Percentiles rank a stretch among this genome's conserved stretches.
phyloP scores from a whole-genome alignment of 2,113 vertebrate species.

The Aptenodytes forsteri region DNA sequence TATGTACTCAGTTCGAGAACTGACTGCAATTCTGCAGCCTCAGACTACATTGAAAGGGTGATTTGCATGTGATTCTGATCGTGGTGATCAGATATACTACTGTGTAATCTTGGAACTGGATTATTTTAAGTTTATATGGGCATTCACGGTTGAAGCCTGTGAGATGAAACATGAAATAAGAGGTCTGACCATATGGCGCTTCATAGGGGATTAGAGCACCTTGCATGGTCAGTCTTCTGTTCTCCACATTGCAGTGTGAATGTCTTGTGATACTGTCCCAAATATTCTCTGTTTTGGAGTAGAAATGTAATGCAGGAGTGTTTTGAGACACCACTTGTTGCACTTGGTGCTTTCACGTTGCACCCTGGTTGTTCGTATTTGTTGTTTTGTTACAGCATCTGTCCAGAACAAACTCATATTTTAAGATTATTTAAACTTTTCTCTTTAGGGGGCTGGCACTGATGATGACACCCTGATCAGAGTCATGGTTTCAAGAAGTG shows the following conservation, averaged over 20 bases:
- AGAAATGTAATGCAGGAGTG: neutral
- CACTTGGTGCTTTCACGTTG: neutral
- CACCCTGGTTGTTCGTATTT: neutral
- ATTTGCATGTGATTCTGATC: neutral
- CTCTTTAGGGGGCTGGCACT: conserved; percentile 87
- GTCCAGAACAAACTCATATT: neutral
- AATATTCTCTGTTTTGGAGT: neutral
- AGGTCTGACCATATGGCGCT: neutral
- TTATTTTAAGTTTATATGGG: neutral
- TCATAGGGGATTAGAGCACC: neutral
- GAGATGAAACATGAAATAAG: neutral
- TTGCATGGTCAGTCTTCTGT: neutral
- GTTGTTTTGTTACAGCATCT: neutral
- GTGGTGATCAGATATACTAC: neutral
- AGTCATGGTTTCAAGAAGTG: conserved; percentile 92
- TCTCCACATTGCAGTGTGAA: neutral
- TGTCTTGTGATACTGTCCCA: neutral
- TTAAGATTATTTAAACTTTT: neutral
- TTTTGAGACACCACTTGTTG: neutral
- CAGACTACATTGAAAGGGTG: neutral
- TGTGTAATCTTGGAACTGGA: neutral
- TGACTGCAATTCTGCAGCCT: neutral
- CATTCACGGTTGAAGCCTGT: neutral
- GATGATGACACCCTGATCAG: conserved; percentile 91
- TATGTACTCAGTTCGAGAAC: neutral